Conservation (phyloP, 2,113 vertebrate species). For the Eublepharis macularius region DNA sequence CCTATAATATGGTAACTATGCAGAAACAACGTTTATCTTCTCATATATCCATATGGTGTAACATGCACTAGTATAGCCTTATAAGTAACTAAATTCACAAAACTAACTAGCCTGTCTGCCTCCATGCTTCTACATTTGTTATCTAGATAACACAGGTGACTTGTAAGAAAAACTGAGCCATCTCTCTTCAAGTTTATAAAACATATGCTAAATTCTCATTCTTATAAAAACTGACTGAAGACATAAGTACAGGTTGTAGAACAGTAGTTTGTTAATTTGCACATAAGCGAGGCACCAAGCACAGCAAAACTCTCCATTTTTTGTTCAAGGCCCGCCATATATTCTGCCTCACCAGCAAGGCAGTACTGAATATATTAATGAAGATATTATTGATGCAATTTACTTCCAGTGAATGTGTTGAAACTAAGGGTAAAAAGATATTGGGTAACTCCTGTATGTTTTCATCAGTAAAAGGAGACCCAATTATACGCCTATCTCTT, state of each 20-base stretch:
- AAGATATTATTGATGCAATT: not conserved
- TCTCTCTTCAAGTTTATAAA: not conserved
- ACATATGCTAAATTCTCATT: not conserved
- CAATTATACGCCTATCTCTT: not conserved
- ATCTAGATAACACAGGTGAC: not conserved
- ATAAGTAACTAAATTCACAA: not conserved
- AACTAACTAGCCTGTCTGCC: not conserved
- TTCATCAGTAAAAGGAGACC: not conserved
- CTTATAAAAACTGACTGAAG: not conserved
- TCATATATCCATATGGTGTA: not conserved
- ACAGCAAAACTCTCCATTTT: constrained; percentile 11
- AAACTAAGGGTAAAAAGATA: not conserved
- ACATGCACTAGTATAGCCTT: not conserved
- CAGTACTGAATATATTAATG: not conserved
- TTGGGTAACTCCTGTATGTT: not conserved
- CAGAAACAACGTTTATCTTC: not conserved
- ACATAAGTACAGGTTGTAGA: not conserved
- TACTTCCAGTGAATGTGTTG: not conserved
- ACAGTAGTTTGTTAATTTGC: not conserved
- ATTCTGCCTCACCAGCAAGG: not conserved
- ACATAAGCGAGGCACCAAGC: not conserved
- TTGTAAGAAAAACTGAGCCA: not conserved
- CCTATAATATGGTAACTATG: not conserved
- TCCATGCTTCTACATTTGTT: not conserved
- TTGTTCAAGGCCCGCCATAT: not conserved